A percentile compares a stretch with the other conserved stretches of the same genome.
These are phyloP conservation scores for Rhinatrema bivittatum DNA, from an alignment of 2,797 vertebrate species.

Conservation along the genomic window DNA sequence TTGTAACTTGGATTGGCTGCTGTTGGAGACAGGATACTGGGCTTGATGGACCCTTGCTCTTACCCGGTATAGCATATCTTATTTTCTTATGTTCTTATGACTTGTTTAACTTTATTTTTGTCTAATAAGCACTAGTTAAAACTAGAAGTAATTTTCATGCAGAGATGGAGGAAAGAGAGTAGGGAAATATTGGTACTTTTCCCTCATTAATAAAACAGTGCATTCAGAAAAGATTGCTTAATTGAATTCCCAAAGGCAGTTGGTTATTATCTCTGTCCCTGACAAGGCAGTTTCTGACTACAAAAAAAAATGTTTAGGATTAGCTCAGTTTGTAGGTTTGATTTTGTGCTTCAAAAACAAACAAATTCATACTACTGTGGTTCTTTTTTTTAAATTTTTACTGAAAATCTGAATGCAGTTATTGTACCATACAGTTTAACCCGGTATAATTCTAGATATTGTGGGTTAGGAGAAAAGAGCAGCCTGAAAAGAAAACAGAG, in stretches of 20 bases:
- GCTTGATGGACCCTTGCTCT: too few relatives aligned
- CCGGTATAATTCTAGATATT: constrained; percentile 32
- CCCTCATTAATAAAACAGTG: background rate
- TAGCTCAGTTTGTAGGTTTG: constrained; percentile 18
- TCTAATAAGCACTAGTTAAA: background rate
- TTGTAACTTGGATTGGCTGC: too few relatives aligned
- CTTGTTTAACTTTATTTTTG: too few relatives aligned
- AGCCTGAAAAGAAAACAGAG: constrained; percentile 32
- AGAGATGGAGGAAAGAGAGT: background rate
- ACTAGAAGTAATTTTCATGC: background rate
- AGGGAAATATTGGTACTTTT: constrained; percentile 4
- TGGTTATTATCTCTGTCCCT: constrained; percentile 3
- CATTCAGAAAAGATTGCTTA: too few relatives aligned
- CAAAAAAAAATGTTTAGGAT: constrained; percentile 13
- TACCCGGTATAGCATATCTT: too few relatives aligned
- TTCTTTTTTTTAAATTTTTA: background rate
- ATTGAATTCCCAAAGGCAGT: constrained; percentile 9
- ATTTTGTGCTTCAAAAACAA: background rate
- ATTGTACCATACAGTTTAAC: constrained; percentile 18
- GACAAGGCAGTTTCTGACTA: background rate
- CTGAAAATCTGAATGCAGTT: constrained; percentile 28
- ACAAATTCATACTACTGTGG: too few relatives aligned
- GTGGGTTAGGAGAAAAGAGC: constrained; percentile 29
- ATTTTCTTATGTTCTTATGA: too few relatives aligned
- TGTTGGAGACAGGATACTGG: too few relatives aligned